phyloP scores from a whole-genome alignment of 2,113 vertebrate species.

The Sinocyclocheilus maitianheensis region DNA sequence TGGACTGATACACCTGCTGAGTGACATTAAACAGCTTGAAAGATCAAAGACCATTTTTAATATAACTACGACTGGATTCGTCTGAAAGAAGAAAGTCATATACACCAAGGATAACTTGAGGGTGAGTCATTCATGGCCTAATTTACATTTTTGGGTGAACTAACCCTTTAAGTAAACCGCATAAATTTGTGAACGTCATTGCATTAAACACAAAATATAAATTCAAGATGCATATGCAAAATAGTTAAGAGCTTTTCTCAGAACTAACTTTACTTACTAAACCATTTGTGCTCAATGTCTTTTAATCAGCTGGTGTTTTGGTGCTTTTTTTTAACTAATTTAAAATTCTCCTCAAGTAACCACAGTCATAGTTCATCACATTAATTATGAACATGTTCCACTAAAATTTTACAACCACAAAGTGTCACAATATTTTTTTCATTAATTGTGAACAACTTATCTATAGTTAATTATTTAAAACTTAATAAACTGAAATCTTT shows the following conservation, averaged over 20 bases:
- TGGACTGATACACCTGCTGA: no score
- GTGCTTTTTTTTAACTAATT: neutral
- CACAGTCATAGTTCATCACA: neutral
- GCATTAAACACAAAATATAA: slow-evolving; percentile 7
- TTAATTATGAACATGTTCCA: neutral
- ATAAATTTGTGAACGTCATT: slow-evolving; percentile 8
- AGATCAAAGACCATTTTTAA: no score
- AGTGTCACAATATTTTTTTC: neutral
- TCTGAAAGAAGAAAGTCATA: no score
- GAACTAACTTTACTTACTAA: neutral
- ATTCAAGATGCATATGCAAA: neutral
- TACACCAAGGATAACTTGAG: no score
- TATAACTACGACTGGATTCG: no score
- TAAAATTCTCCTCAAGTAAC: neutral
- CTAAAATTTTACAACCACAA: neutral
- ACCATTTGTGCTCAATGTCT: neutral
- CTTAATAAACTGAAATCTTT: neutral
- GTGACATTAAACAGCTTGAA: no score
- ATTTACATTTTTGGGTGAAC: no score
- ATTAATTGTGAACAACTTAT: neutral
- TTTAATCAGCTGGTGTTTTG: neutral
- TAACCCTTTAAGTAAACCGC: neutral
- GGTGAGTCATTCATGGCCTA: no score
- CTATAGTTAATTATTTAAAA: neutral
- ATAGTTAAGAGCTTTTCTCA: neutral